Evolutionary conservation across 2,797 vertebrate species (phyloP), one percentile per base, ranked within the genome.

Genomic region (Enteromius argenteus): DNA sequence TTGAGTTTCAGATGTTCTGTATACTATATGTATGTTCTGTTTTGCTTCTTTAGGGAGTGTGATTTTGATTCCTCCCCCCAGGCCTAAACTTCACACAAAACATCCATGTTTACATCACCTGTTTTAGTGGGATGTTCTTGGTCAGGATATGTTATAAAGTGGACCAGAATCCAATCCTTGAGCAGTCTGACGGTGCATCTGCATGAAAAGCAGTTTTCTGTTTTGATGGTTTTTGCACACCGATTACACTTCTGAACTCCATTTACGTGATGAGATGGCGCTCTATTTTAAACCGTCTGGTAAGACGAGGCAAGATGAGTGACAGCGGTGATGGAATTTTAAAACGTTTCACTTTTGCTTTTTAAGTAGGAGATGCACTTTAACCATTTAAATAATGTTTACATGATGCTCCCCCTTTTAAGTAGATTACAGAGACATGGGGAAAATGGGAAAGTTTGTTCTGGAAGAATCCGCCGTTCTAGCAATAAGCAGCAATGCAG

Each of bases 381-480:
- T 60, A 39, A 76, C 74, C 35, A 60, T 76, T 76, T 9, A 76
- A 76, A 60, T 42, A 19, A 42, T 42, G 74, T 76, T 60, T 42
- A 42, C 74, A 76, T 27, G 74, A 76, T 60, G 53, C 35, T 76
- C 51, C 17, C 37, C 80, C 49, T 81, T 71, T 39, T 71, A 56
- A 69, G 53, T 76, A 42, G 53, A 76, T 76, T 76, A 76, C 49
- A 58, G n/a, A 58, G 53, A 42, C 37, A 10, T 68, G 66, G 53
- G 53, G n/a, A 19, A 76, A 60, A 60, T 76, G n/a, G 74, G 35
- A 60, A 76, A 60, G 53, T 76, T 58, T 76, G 35, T 76, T 76
- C 32, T 39, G 35, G 73, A 76, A 58, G 73, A 23, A 58, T 58
- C 30, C 6, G 35, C 11, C 37, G 21, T 62, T 46, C 49, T 64